Percentiles rank a stretch among this genome's conserved stretches.
Conservation (phyloP, 2,888 invertebrate species). For the Catocala sponsa region DNA sequence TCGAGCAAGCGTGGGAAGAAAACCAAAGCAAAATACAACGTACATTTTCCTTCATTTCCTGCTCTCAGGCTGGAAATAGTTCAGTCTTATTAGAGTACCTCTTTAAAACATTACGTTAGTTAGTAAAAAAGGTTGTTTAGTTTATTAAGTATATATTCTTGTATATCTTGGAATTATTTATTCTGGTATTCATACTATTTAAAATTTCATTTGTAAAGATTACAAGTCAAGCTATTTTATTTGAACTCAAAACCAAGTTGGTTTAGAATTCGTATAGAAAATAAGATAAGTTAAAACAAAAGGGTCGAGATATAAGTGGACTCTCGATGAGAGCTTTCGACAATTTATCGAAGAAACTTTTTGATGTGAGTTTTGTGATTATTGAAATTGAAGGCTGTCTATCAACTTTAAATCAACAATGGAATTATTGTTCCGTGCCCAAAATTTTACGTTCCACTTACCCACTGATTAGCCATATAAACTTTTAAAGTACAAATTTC, state of each 20-base stretch:
- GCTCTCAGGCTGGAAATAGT: conserved; percentile 24
- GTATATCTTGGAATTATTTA: conserved; percentile 1
- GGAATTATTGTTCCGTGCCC: not conserved
- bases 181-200: not conserved
- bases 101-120: conserved; percentile 16
- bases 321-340: conserved; percentile 10
- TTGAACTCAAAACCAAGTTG: not conserved
- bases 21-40: conserved; percentile 10
- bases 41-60: conserved; percentile 35
- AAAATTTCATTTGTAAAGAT: not conserved
- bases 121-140: not conserved
- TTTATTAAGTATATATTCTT: conserved; percentile 2
- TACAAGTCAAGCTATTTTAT: not conserved
- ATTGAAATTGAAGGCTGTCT: conserved; percentile 10
- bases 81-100: conserved; percentile 23
- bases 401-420: conserved; percentile 12
- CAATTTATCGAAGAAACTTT: conserved; percentile 16
- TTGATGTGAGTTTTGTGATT: conserved; percentile 18
- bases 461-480: too few relatives aligned
- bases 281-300: conserved; percentile 3
- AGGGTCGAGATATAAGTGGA: conserved; percentile 13
- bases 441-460: not conserved
- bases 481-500: too few relatives aligned
- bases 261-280: not conserved
- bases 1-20: conserved; percentile 17